Conservation (phyloP, 23 tunicate species). For the Ascidia mentula region DNA sequence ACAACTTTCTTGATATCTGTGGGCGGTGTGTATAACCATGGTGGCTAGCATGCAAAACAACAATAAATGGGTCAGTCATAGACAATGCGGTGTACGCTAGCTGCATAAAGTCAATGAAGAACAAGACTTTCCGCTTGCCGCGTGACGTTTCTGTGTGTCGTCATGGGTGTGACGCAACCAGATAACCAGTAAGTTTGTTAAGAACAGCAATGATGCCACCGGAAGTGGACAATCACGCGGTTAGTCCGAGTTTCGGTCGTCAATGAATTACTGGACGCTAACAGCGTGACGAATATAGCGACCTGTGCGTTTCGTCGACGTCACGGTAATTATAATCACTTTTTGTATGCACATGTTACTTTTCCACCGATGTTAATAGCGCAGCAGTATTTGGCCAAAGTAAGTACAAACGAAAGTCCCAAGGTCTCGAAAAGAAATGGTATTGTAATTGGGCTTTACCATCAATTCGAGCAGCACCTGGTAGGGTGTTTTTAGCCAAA, state of each 20-base stretch:
- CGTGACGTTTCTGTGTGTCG: neutral
- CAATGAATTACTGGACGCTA: neutral
- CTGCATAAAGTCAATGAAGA: neutral
- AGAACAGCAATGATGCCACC: neutral
- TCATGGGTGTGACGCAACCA: neutral
- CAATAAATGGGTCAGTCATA: too few species aligned
- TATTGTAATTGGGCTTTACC: neutral
- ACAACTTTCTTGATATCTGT: too few species aligned
- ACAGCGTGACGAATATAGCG: conserved; percentile 7
- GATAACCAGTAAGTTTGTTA: neutral
- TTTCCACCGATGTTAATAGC: neutral
- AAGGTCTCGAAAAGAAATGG: too few species aligned
- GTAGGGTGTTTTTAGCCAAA: neutral
- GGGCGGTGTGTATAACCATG: neutral
- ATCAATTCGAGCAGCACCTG: neutral
- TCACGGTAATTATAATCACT: neutral
- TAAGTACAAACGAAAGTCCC: too few species aligned
- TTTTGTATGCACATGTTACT: neutral
- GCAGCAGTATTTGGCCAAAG: neutral
- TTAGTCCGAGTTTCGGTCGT: neutral
- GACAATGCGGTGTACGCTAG: neutral
- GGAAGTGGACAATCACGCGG: neutral
- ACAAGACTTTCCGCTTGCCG: neutral
- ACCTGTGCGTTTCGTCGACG: neutral
- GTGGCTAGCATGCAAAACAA: neutral